Evolutionary conservation across 2,113 vertebrate species (phyloP).

Genomic region (Uropsilus gracilis): DNA sequence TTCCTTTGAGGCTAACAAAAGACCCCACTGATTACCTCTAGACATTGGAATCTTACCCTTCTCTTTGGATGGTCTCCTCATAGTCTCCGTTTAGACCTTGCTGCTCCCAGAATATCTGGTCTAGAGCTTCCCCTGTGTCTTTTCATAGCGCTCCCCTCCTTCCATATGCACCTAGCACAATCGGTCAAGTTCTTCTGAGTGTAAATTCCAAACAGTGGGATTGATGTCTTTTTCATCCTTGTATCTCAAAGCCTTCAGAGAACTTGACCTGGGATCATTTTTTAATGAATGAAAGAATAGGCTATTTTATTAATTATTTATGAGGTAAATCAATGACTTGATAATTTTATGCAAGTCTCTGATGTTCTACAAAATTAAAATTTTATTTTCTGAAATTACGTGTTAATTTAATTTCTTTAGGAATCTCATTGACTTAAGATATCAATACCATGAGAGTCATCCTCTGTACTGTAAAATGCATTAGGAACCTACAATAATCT

Average conservation of each 20-base stretch:
- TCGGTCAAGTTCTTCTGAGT: background rate
- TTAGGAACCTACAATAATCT: slow-evolving; percentile 69
- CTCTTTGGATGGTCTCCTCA: background rate
- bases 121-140: background rate
- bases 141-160: background rate
- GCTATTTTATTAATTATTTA: background rate
- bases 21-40: background rate
- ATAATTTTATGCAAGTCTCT: background rate
- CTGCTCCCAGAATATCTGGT: background rate
- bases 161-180: background rate
- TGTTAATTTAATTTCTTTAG: slow-evolving; percentile 55
- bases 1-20: too few relatives aligned
- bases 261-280: background rate
- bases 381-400: slow-evolving; percentile 40
- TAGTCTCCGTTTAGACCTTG: background rate
- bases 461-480: slow-evolving; percentile 65
- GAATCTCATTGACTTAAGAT: slow-evolving; percentile 61
- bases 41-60: background rate
- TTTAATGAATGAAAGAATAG: slow-evolving; percentile 5
- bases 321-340: background rate
- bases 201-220: fast-evolving
- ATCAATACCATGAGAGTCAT: slow-evolving; percentile 63
- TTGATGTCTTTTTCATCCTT: background rate
- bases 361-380: slow-evolving; percentile 42
- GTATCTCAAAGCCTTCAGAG: background rate